Evolutionary conservation across 1,140 invertebrate species (phyloP).

Genomic region (Camponotus floridanus): DNA sequence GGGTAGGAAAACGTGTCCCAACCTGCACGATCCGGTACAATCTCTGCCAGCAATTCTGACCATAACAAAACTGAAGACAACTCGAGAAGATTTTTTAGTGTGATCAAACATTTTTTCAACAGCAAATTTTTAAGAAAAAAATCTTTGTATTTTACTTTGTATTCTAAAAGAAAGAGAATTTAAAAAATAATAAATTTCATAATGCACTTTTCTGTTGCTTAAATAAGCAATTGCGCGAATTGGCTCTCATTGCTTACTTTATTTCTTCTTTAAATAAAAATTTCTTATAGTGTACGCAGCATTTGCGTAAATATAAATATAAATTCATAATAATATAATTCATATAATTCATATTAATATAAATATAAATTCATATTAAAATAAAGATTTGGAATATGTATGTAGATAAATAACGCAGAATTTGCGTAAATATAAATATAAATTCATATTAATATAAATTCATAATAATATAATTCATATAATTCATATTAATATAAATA

Average conservation of each 20-base stretch:
- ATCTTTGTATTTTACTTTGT: too few relatives aligned
- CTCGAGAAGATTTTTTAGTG: constrained; percentile 39
- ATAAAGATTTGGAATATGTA: background rate
- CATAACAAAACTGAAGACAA: constrained; percentile 78
- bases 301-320: too few relatives aligned
- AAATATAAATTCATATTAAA: background rate
- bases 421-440: too few relatives aligned
- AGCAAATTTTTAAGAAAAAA: background rate
- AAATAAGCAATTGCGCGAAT: constrained; percentile 12
- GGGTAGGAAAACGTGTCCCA: constrained; percentile 83
- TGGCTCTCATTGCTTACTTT: constrained; percentile 1
- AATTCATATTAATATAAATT: background rate
- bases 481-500: too few relatives aligned
- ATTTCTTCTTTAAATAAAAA: background rate
- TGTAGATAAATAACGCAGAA: background rate
- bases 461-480: too few relatives aligned
- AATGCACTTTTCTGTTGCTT: background rate
- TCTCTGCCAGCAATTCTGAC: constrained; percentile 79
- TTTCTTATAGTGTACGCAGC: background rate
- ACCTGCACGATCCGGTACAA: constrained; percentile 83
- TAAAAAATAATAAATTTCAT: constrained; percentile 14
- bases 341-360: too few relatives aligned
- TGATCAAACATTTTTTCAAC: background rate
- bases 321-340: too few relatives aligned
- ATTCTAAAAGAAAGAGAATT: background rate